phyloP scores from a whole-genome alignment of 2,797 vertebrate species.

The Lateolabrax maculatus region DNA sequence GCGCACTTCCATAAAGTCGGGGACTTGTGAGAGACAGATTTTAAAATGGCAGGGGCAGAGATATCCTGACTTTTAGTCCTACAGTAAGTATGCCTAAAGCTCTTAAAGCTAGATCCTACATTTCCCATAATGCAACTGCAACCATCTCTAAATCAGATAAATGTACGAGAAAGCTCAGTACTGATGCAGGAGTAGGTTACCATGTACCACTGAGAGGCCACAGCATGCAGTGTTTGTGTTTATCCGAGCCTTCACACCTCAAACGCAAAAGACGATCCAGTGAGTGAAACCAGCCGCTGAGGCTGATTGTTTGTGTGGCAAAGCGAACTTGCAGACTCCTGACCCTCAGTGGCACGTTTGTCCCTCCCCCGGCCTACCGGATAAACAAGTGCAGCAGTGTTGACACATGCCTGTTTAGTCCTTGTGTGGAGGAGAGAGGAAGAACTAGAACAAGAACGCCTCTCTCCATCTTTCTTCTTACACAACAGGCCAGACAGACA shows the following conservation, averaged over 20 bases:
- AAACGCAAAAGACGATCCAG: neutral
- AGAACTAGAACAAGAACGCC: neutral
- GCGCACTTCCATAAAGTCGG: neutral
- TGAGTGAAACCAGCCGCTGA: conserved; percentile 48
- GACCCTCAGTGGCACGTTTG: conserved; percentile 20
- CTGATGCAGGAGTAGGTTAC: neutral
- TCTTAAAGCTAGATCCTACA: neutral
- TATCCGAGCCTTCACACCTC: conserved; percentile 5
- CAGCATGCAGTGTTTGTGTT: conserved; percentile 8
- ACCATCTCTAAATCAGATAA: neutral
- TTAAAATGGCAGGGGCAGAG: neutral
- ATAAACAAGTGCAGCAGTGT: conserved; percentile 26
- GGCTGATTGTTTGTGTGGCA: conserved; percentile 23
- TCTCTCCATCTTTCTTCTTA: conserved; percentile 17
- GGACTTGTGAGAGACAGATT: neutral
- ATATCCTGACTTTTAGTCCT: neutral
- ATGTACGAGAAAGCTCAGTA: neutral
- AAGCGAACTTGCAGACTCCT: conserved; percentile 2
- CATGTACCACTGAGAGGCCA: neutral
- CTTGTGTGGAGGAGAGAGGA: conserved; percentile 19
- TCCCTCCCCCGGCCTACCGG: neutral
- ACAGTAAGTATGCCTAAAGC: neutral
- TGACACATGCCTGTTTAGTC: conserved; percentile 28
- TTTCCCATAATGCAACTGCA: neutral
- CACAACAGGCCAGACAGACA: conserved; percentile 47